Base-by-base conservation (phyloP, 1,140 invertebrate genomes). In the Lepidotrigona ventralis region DNA sequence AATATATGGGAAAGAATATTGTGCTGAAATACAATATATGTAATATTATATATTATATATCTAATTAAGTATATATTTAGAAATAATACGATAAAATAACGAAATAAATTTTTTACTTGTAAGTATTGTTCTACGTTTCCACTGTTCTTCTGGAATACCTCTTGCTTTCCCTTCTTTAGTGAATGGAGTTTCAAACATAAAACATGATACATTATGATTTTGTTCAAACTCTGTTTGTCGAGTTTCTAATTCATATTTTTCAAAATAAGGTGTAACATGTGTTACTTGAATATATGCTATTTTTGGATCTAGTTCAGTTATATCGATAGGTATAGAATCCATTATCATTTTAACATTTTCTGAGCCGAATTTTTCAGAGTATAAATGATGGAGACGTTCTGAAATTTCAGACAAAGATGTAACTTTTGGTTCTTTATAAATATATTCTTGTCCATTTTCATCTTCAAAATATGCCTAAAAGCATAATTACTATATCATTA, bases 351-450 rank as follows among this genome's bases (percentile, higher is more conserved):
- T 98, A 1, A 99, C 97, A 85, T 95, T 96, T 84, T 97, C 97
- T 54, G 94, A 93, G 4, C 98, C 98, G 93, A 98, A 98, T 92
- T 98, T 99, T 75, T 98, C 97, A 87, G 96, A 96, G 93, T 98
- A 98, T 75, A 97, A 95, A 83, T 95, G 96, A 63, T 96, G 94
- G 17, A 97, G 94, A 75, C 98, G 95, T 90, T 99, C 98, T 5
- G 98, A 98, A 82, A 99, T 98, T 94, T 99, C 98, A 81, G 98
- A 97, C 11, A 99, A 94, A 2, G 97, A 97, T 5, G 99, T 99
- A 6, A 99, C 95, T 94, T 99, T 99, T 0, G 98, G 98, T 92
- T 99, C 98, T 92, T 99, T 99, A 90, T 99, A 99, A 84, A 99
- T 96, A 91, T 98, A 99, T 90, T 99, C 98, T 39, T 98, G 95